Evolutionary conservation across 2,113 vertebrate species (phyloP), one percentile per base, ranked within the genome.

Genomic region (Camelus bactrianus): DNA sequence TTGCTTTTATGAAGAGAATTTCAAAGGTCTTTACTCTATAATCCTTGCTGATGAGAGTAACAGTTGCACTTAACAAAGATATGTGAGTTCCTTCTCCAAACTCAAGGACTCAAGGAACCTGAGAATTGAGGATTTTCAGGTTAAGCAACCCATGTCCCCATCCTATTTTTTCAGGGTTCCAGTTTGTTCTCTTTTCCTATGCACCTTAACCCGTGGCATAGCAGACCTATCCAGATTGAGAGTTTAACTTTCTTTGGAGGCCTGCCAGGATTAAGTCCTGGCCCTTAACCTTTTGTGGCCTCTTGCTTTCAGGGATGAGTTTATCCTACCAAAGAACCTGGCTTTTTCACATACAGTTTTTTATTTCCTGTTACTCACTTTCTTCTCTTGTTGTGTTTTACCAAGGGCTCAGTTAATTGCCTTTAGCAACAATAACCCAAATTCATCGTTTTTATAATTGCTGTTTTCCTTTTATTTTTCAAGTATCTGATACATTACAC

Each of bases 1-100:
- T 52, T 95, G 62, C 28, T 90, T 91, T 87, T 54, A 80, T 60
- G 82, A 67, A 79, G 26, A 80, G 77, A 52, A 84, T 93, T 85
- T 93, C 35, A 60, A 42, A 83, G 50, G 32, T 50, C 19, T 95
- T 60, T 48, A 60, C 16, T 73, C 4, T 62, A 48, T 32, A 26
- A 52, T 46, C 85, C 46, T 92, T 85, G 62, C 65, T 46, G 56
- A 52, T 89, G 26, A 38, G 19, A 75, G 52, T 84, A 32, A 67
- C 19, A 88, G 1, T 12, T 17, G 26, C 26, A 22, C 26, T 77
- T 93, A 91, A 58, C 69, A 75, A 56, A 50, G 46, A 70, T 35
- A 5, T 64, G 62, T 64, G 24, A 35, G 16, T 94, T 94, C 38
- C 13, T 54, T 80, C 50, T 79, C 22, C 24, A 92, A 58, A 42